phyloP scores from a whole-genome alignment of 2,113 vertebrate genomes.

The Otus sunia region DNA sequence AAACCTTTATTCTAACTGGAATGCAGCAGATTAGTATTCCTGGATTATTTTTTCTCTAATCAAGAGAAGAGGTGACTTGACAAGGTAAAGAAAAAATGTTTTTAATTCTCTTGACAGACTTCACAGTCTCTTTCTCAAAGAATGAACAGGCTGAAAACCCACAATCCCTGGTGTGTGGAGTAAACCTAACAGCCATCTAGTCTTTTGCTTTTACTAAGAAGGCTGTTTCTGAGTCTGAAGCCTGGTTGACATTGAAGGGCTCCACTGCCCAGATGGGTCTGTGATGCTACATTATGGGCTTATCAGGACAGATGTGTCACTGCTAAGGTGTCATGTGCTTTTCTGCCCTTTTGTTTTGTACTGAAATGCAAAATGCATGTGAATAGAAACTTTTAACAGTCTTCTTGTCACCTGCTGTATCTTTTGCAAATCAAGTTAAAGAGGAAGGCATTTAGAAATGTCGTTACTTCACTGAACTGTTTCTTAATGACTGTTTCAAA shows the following conservation, averaged over 20 bases:
- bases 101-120: neutral
- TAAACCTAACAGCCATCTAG: neutral
- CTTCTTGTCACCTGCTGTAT: neutral
- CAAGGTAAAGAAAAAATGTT: neutral
- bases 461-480: neutral
- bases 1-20: neutral
- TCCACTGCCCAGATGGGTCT: neutral
- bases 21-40: neutral
- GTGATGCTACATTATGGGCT: neutral
- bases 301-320: neutral
- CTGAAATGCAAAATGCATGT: neutral
- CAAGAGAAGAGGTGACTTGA: neutral
- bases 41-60: neutral
- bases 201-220: neutral
- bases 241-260: neutral
- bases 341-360: neutral
- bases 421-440: neutral
- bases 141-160: neutral
- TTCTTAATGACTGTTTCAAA: neutral
- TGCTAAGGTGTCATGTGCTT: neutral
- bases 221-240: neutral
- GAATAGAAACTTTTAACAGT: neutral
- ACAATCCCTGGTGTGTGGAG: accelerated
- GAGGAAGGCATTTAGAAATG: neutral
- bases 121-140: neutral